Evolutionary conservation across 2,113 vertebrate species (phyloP), one percentile per base, ranked within the genome.

Genomic region (Brachyistius frenatus): DNA sequence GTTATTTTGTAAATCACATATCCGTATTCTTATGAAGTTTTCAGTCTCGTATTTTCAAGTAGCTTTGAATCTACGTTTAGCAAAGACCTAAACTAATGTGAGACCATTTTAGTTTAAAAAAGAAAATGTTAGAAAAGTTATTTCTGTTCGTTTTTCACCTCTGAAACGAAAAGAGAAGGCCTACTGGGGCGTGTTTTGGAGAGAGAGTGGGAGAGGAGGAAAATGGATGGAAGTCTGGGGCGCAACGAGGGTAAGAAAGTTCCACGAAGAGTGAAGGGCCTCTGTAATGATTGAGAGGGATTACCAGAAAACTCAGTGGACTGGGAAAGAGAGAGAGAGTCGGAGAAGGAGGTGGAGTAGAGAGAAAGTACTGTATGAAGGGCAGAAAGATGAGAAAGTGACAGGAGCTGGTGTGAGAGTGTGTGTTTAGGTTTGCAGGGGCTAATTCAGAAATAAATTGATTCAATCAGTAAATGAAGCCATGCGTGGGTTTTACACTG

Each of bases 221-320:
- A 89, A 88, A 83, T 76, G 81, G 81, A 83, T 77, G 74, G 73
- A 84, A 90, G 83, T 89, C 66, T 81, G 56, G 75, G 88, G 77
- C 46, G 66, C 81, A 81, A 63, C 53, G 47, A 87, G 81, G 79
- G 82, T 85, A 86, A 92, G 89, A 89, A 86, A 89, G 90, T 90
- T 89, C 86, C 84, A 66, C 39, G 68, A 90, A 91, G 85, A 92
- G 87, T 88, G 91, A 91, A 90, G 86, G 86, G 86, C 88, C 91
- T 83, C 89, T 73, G 88, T 88, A 92, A 93, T 92, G 92, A 92
- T 92, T 89, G 91, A 91, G 87, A 88, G 88, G 91, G 90, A 92
- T 91, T 92, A 89, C 85, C 80, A 88, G 80, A 83, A 82, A 91
- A 92, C 76, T 86, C 90, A 91, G 90, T 81, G 78, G 86, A 88